phyloP scores from a whole-genome alignment of 2,113 vertebrate species.

The Oreochromis niloticus region DNA sequence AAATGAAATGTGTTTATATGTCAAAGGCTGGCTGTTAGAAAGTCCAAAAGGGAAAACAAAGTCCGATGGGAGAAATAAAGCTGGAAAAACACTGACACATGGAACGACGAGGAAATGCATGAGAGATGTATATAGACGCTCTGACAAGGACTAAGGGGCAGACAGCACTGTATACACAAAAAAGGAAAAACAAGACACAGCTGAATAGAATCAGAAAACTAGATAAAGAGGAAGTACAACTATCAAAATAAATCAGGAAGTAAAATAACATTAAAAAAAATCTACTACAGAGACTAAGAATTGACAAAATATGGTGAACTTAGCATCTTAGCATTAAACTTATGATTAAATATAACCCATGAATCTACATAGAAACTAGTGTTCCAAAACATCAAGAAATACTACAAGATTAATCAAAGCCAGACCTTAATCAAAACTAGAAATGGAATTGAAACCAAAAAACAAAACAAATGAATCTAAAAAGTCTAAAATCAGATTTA shows the following conservation, averaged over 20 bases:
- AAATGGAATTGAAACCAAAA: not conserved
- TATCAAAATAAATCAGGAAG: not conserved
- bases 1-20: not conserved
- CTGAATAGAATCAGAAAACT: not conserved
- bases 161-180: not conserved
- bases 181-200: not conserved
- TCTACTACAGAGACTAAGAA: not conserved
- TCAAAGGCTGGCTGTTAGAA: not conserved
- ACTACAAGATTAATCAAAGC: not conserved
- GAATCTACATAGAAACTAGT: not conserved
- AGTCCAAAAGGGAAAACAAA: not conserved
- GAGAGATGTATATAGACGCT: not conserved
- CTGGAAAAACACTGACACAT: not conserved
- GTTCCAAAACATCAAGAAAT: not conserved
- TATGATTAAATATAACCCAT: not conserved
- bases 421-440: not conserved
- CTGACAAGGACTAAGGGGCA: not conserved
- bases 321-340: not conserved
- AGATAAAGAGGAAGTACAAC: not conserved
- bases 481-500: not conserved
- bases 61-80: not conserved
- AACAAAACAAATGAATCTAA: not conserved
- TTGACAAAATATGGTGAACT: not conserved
- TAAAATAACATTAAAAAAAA: not conserved
- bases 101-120: not conserved